phyloP scores from a whole-genome alignment of 2,888 invertebrate genomes.

The Arrhopalites spinosus region DNA sequence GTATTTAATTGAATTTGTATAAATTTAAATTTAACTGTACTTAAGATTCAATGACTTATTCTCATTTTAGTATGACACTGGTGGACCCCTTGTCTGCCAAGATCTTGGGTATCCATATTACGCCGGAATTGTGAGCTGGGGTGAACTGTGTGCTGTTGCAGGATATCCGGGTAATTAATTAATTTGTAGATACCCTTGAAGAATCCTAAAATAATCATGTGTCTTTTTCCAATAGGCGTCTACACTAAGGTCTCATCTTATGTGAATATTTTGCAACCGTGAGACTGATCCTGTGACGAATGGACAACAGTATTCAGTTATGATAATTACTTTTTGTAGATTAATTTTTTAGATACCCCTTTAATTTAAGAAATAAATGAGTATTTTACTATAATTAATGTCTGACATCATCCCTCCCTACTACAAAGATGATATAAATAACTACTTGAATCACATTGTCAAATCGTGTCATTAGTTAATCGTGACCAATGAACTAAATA shows the following conservation, averaged over 20 bases:
- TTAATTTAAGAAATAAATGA: too few relatives aligned
- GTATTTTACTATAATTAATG: too few relatives aligned
- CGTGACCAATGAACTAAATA: background rate
- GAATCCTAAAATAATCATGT: too few relatives aligned
- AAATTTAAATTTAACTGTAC: too few relatives aligned
- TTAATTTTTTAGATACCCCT: too few relatives aligned
- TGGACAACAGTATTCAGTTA: background rate
- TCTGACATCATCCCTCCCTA: too few relatives aligned
- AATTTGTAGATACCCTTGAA: too few relatives aligned
- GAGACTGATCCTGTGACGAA: background rate
- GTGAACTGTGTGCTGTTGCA: conserved; percentile 18
- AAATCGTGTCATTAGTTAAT: background rate
- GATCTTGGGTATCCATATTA: conserved; percentile 30
- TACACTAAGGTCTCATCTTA: conserved; percentile 36
- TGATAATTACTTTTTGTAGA: background rate
- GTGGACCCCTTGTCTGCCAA: conserved; percentile 32
- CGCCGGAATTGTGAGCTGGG: conserved; percentile 36
- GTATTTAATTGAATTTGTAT: conserved; percentile 20
- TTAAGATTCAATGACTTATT: too few relatives aligned
- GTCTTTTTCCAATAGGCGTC: background rate
- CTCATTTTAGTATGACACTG: conserved; percentile 29
- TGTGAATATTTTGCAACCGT: conserved; percentile 17
- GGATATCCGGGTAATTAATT: background rate
- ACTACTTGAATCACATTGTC: background rate
- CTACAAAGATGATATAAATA: too few relatives aligned